These are phyloP conservation scores for Thyatira batis DNA, from an alignment of 2,888 invertebrate genomes.

Conservation along the genomic window DNA sequence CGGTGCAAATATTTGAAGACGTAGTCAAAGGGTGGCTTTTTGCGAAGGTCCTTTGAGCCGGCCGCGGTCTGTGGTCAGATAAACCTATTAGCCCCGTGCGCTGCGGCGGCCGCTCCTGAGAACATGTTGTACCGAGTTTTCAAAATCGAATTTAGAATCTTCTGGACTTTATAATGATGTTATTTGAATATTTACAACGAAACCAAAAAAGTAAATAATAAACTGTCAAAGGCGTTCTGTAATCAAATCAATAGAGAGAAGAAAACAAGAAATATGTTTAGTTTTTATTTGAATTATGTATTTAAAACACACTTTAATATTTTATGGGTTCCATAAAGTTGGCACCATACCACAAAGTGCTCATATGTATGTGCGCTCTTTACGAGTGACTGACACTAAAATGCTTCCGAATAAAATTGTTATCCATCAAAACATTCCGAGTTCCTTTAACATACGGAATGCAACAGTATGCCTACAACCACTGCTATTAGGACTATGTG, in stretches of 20 bases:
- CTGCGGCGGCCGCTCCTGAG: slow-evolving; percentile 21
- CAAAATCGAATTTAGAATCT: not conserved
- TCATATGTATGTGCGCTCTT: slow-evolving; percentile 28
- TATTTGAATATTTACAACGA: not conserved
- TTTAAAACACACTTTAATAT: slow-evolving; percentile 1
- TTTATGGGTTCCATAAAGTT: slow-evolving; percentile 3
- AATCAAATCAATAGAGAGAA: too few species aligned
- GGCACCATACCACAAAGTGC: slow-evolving; percentile 18
- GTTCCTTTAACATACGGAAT: slow-evolving; percentile 51
- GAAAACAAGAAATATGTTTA: too few species aligned
- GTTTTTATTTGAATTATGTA: not conserved
- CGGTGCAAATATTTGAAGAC: slow-evolving; percentile 78
- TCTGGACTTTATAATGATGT: not conserved
- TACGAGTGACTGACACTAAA: slow-evolving; percentile 65
- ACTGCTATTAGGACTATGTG: slow-evolving; percentile 12
- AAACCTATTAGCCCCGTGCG: slow-evolving; percentile 67
- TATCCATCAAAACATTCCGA: slow-evolving; percentile 66
- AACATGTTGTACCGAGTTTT: slow-evolving; percentile 8
- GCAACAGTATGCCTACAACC: slow-evolving; percentile 44
- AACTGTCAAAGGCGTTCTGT: too few species aligned
- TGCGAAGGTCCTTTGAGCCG: slow-evolving; percentile 69
- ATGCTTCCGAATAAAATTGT: slow-evolving; percentile 68
- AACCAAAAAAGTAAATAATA: not conserved
- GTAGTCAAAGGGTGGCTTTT: slow-evolving; percentile 77
- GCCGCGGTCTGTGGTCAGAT: slow-evolving; percentile 71